A percentile compares a stretch with the other conserved stretches of the same genome.
phyloP scores from a whole-genome alignment of 2,797 vertebrate species.

The Trichosurus vulpecula region DNA sequence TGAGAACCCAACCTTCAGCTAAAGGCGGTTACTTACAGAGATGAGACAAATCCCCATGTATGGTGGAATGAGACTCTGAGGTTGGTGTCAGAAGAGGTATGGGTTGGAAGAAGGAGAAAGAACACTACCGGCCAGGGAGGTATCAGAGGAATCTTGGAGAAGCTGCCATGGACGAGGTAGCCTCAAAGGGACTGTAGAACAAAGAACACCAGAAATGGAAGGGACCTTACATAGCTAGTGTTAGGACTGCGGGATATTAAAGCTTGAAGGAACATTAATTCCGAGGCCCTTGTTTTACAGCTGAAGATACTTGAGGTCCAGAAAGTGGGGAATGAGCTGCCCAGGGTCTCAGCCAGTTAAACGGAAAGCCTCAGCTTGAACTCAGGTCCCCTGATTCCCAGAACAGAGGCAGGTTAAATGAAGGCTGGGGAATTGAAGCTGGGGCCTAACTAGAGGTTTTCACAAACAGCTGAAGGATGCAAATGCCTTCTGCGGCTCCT shows the following conservation, averaged over 20 bases:
- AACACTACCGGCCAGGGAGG: neutral
- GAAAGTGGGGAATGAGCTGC: neutral
- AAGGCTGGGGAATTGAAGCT: slow-evolving; percentile 51
- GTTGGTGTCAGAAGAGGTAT: neutral
- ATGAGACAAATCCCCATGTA: neutral
- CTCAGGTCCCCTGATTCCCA: neutral
- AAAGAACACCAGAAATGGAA: neutral
- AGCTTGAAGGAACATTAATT: neutral
- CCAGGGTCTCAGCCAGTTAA: neutral
- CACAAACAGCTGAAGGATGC: slow-evolving; percentile 36
- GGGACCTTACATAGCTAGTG: neutral
- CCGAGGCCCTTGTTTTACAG: neutral
- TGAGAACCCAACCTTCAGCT: neutral
- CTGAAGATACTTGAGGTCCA: neutral
- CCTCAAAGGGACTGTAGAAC: neutral
- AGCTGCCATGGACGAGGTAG: neutral
- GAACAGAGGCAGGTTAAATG: slow-evolving; percentile 56
- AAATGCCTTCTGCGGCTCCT: slow-evolving; percentile 65
- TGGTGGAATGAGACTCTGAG: neutral
- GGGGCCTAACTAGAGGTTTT: slow-evolving; percentile 55
- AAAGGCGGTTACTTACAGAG: neutral
- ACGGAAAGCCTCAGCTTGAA: neutral
- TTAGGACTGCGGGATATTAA: neutral
- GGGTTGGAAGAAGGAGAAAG: neutral
- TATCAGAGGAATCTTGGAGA: neutral